These are phyloP conservation scores for Amphiprion clarkii DNA, from an alignment of 2,797 vertebrate species.

Conservation along the genomic window DNA sequence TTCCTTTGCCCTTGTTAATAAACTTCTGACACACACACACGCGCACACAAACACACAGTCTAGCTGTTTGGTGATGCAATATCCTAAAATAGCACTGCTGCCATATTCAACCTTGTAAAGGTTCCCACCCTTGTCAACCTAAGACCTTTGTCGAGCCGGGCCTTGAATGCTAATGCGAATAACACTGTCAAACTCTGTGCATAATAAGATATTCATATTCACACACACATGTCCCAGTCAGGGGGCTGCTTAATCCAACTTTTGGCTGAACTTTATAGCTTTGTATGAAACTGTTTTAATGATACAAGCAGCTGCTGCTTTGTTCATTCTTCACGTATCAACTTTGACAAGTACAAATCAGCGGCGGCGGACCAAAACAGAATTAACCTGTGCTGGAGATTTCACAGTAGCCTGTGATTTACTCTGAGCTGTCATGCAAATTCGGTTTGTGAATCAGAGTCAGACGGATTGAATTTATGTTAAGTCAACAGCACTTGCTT, in stretches of 20 bases:
- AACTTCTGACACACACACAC: slow-evolving; percentile 46
- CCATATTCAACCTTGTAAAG: slow-evolving; percentile 54
- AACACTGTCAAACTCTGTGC: slow-evolving; percentile 48
- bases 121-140: slow-evolving; percentile 74
- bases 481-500: background rate
- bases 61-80: slow-evolving; percentile 51
- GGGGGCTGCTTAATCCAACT: background rate
- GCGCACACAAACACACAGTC: slow-evolving; percentile 5
- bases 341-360: slow-evolving; percentile 15
- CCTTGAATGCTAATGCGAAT: slow-evolving; percentile 67
- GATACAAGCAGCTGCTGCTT: slow-evolving; percentile 22
- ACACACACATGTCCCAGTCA: slow-evolving; percentile 40
- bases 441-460: slow-evolving; percentile 17
- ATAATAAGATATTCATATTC: slow-evolving; percentile 67
- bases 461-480: slow-evolving; percentile 9
- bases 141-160: slow-evolving; percentile 33
- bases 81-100: slow-evolving; percentile 70
- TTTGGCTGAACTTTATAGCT: slow-evolving; percentile 23
- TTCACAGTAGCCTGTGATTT: background rate
- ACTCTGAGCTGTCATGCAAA: slow-evolving; percentile 16
- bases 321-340: background rate
- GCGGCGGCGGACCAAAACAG: background rate
- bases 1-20: slow-evolving; percentile 67
- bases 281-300: slow-evolving; percentile 29
- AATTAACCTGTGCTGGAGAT: background rate